Evolutionary conservation across 2,113 vertebrate genomes (phyloP), one percentile per base, ranked within the genome.

Genomic region (Xenus cinereus): DNA sequence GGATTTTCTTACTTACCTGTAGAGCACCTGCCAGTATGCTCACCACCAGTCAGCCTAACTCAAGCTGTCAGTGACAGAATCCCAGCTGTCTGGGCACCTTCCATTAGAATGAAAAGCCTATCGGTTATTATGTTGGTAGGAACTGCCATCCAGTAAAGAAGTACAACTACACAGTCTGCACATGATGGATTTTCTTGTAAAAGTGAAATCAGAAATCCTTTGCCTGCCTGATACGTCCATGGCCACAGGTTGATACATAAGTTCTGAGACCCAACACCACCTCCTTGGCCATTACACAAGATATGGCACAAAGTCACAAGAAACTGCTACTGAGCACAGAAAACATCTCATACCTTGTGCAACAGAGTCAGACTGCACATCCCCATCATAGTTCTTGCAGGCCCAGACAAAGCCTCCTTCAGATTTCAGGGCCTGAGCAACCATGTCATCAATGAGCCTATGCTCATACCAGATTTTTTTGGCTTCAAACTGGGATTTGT

Each of bases 341-440:
- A 37, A 81, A 35, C 45, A 57, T 37, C 30, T 84, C 53, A 46
- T 90, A 99, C 99, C 99, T 98, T 99, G 99, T 16, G 99, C 99
- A 57, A 99, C 99, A 9, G 99, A 99, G 95, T 99, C 99, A 0
- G 99, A 99, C 97, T 99, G 99, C 14, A 99, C 99, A n/a, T 99
- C 99, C 3, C 99, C 99, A 39, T 99, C 99, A 0, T 99, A 99
- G 98, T 99, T 99, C 97, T 99, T 99, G 94, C 99, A 99, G 90
- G 99, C 99, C 99, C 99, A 99, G 84, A 99, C 99, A 97, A 99
- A 99, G 53, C 99, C 99, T 51, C 99, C 99, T 50, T 99, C 99
- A 10, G 99, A 99, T 84, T 99, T 99, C 98, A 99, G 97, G 37
- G 98, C 99, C 97, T 99, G 99, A 69, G 99, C 99, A 97, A 99